These are phyloP conservation scores for Hydrocynus forskahlii DNA, from an alignment of 2,797 vertebrate species.

Conservation along the genomic window DNA sequence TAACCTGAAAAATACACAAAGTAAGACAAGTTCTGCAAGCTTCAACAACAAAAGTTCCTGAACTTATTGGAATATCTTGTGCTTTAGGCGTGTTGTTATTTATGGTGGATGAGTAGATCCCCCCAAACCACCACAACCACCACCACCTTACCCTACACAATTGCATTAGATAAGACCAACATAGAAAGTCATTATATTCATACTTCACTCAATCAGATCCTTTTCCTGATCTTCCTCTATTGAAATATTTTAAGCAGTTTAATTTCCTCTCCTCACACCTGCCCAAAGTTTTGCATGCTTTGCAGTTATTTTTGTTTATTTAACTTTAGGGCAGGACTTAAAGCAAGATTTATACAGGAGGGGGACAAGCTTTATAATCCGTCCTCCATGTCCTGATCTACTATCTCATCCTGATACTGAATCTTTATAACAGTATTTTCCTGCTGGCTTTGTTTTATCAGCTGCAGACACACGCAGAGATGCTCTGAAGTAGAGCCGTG, in stretches of 20 bases:
- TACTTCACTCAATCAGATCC: neutral
- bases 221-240: neutral
- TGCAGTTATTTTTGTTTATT: neutral
- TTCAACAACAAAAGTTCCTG: too few relatives aligned
- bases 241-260: neutral
- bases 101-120: too few relatives aligned
- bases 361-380: neutral
- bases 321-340: neutral
- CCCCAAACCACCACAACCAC: too few relatives aligned
- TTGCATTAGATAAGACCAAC: neutral
- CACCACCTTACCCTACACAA: too few relatives aligned
- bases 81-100: too few relatives aligned
- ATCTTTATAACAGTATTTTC: neutral
- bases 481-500: neutral
- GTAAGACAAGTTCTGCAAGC: too few relatives aligned
- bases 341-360: neutral
- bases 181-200: neutral
- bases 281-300: neutral
- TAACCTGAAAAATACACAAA: too few relatives aligned
- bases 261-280: neutral
- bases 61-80: too few relatives aligned
- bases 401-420: neutral
- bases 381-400: neutral
- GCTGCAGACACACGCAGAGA: neutral
- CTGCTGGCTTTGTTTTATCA: neutral